phyloP scores from a whole-genome alignment of 2,113 vertebrate species.

The Ophthalmolycus amberensis region DNA sequence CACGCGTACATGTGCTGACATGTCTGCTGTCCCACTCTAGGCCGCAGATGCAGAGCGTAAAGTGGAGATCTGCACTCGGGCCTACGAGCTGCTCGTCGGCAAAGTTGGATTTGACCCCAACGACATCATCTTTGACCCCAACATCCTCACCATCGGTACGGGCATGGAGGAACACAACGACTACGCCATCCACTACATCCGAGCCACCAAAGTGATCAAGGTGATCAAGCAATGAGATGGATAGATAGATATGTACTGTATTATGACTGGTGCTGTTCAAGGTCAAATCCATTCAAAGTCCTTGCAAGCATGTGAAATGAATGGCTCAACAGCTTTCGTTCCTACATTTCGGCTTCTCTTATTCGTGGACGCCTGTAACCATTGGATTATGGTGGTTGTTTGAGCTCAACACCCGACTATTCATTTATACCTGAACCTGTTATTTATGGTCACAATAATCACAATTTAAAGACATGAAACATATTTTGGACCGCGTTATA shows the following conservation, averaged over 20 bases:
- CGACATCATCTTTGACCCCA: slow-evolving; percentile 98
- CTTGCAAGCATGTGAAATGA: background rate
- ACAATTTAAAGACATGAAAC: background rate
- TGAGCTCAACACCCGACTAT: background rate
- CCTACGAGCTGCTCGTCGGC: slow-evolving; percentile 89
- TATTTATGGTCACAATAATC: background rate
- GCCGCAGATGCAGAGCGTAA: slow-evolving; percentile 92
- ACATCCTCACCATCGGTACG: slow-evolving; percentile 97
- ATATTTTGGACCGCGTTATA: background rate
- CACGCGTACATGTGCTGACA: background rate
- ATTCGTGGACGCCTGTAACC: background rate
- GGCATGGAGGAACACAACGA: slow-evolving; percentile 96
- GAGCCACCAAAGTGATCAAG: slow-evolving; percentile 91
- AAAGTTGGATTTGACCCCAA: slow-evolving; percentile 90
- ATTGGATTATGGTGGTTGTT: background rate
- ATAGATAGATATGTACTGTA: too few relatives aligned
- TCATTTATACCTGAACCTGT: too few relatives aligned
- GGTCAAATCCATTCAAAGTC: background rate
- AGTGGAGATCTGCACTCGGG: slow-evolving; percentile 90
- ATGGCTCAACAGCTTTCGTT: background rate
- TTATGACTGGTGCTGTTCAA: background rate
- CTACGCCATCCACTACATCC: slow-evolving; percentile 93
- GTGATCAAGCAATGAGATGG: slow-evolving; percentile 70
- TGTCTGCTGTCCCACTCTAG: slow-evolving; percentile 68
- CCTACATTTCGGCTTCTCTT: background rate